These are phyloP conservation scores for Antedon mediterranea DNA, from an alignment of 53 echinoderm and acorn worm species.

Conservation along the genomic window DNA sequence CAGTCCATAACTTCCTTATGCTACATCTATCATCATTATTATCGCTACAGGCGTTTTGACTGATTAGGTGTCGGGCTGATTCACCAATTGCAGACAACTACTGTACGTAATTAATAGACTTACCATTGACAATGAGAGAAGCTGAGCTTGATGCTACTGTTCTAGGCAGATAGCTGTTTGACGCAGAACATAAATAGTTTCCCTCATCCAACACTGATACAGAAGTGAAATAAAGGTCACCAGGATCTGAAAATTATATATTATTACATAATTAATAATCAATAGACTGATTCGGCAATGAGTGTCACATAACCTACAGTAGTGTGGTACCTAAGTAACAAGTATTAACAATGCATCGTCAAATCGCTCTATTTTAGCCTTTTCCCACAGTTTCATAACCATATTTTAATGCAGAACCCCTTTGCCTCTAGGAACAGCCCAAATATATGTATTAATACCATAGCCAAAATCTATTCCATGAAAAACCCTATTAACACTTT, in stretches of 20 bases:
- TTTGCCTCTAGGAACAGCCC: too few relatives aligned
- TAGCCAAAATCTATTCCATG: too few relatives aligned
- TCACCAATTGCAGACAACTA: neutral
- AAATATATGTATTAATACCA: too few relatives aligned
- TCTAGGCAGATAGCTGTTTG: slow-evolving; percentile 60
- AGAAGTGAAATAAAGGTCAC: slow-evolving; percentile 62
- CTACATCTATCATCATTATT: neutral
- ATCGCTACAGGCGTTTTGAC: neutral
- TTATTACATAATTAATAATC: neutral
- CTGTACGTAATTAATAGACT: too few relatives aligned
- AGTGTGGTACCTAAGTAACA: too few relatives aligned
- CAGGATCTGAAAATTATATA: slow-evolving; percentile 28
- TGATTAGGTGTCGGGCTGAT: neutral
- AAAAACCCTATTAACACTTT: too few relatives aligned
- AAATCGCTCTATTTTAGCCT: too few relatives aligned
- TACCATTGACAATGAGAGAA: slow-evolving; percentile 56
- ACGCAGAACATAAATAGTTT: slow-evolving; percentile 71
- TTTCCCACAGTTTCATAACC: too few relatives aligned
- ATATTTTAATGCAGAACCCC: too few relatives aligned
- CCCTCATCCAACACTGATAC: slow-evolving; percentile 65
- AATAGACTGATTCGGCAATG: too few relatives aligned
- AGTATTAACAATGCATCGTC: too few relatives aligned
- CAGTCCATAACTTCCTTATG: neutral
- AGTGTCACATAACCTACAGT: too few relatives aligned
- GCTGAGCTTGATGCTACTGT: slow-evolving; percentile 62